Conservation (phyloP, 92 coral and sea anemone species). For the Zoanthus sansibaricus region DNA sequence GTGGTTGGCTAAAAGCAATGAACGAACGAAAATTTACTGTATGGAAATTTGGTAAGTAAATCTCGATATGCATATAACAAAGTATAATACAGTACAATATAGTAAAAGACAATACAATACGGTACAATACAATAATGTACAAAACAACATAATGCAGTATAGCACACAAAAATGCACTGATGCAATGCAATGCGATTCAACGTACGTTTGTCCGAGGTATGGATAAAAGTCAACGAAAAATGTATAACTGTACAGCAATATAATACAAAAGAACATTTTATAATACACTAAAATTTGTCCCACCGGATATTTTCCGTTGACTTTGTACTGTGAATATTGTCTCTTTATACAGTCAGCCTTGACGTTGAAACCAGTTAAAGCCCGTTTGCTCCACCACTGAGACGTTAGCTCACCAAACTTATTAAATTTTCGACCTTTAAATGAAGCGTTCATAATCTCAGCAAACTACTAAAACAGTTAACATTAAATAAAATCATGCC, state of each 20-base stretch:
- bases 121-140: background rate
- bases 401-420: conserved; percentile 96
- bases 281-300: background rate
- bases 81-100: background rate
- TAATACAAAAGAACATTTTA: background rate
- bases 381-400: conserved; percentile 90
- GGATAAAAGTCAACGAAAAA: too few relatives aligned
- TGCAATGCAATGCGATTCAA: too few relatives aligned
- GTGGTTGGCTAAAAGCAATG: too few relatives aligned
- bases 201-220: too few relatives aligned
- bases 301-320: conserved; percentile 89
- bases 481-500: too few relatives aligned
- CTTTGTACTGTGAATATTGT: conserved; percentile 91
- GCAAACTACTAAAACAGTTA: background rate
- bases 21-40: too few relatives aligned
- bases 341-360: conserved; percentile 92
- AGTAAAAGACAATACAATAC: background rate
- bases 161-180: too few relatives aligned
- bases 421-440: conserved; percentile 94
- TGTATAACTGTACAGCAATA: background rate
- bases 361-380: conserved; percentile 81
- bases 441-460: background rate
- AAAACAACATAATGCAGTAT: background rate
- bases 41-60: too few relatives aligned
- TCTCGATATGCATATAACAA: too few relatives aligned